Evolutionary conservation across 2,797 vertebrate genomes (phyloP).

Genomic region (Acridotheres tristis): DNA sequence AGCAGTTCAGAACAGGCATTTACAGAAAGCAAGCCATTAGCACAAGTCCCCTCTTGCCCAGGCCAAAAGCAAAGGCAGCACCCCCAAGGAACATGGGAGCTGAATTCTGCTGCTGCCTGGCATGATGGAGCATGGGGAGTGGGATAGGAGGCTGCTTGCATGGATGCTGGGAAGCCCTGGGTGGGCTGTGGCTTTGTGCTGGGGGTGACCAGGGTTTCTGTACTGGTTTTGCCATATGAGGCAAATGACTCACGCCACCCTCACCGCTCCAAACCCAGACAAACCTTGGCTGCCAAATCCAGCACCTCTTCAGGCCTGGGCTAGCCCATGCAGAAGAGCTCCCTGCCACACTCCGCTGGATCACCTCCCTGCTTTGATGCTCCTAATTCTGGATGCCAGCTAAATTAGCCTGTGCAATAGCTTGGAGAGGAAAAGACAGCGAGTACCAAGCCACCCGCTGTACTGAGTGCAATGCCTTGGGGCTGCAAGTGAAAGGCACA

Average conservation of each 20-base stretch:
- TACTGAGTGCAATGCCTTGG: not conserved
- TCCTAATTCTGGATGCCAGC: not conserved
- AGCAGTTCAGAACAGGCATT: not conserved
- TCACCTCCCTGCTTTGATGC: not conserved
- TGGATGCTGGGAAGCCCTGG: not conserved
- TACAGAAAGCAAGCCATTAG: not conserved
- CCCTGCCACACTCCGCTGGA: not conserved
- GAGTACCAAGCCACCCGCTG: accelerated
- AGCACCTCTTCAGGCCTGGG: not conserved
- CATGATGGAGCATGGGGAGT: accelerated
- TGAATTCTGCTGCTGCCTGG: not conserved
- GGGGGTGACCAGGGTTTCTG: not conserved
- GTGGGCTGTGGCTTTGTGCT: not conserved
- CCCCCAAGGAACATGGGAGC: not conserved
- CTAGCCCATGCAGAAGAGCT: not conserved
- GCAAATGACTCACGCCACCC: not conserved
- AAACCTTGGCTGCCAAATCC: not conserved
- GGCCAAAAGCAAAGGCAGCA: not conserved
- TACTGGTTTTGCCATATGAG: not conserved
- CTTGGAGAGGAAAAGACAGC: not conserved
- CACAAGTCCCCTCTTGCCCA: conserved; percentile 21
- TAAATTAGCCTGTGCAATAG: not conserved
- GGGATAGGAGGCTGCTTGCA: accelerated
- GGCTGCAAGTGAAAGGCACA: not conserved
- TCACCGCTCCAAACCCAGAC: not conserved